Evolutionary conservation across 1,140 invertebrate species (phyloP).

Genomic region (Eueides isabella): DNA sequence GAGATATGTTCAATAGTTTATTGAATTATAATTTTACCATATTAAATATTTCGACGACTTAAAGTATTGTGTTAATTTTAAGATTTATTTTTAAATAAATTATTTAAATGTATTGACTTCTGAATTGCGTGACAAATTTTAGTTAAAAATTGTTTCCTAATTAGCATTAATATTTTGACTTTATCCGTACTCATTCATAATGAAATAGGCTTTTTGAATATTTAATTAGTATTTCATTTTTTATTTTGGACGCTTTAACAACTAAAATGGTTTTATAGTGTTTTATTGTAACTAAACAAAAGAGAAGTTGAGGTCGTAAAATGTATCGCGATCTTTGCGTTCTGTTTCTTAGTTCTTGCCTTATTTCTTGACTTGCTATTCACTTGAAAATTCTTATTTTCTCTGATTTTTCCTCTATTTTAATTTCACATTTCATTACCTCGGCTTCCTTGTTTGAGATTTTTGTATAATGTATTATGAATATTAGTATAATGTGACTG

Average conservation of each 20-base stretch:
- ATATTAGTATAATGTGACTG: slow-evolving; percentile 26
- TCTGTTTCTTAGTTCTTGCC: slow-evolving; percentile 27
- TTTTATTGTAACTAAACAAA: slow-evolving; percentile 52
- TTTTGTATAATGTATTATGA: slow-evolving; percentile 38
- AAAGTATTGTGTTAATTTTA: not conserved
- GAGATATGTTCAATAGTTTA: not conserved
- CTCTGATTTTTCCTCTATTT: slow-evolving; percentile 27
- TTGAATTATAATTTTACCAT: not conserved
- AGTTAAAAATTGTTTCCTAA: no score
- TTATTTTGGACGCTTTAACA: slow-evolving; percentile 3
- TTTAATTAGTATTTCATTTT: slow-evolving; percentile 25
- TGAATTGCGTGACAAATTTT: not conserved
- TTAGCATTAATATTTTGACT: not conserved
- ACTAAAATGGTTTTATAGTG: slow-evolving; percentile 22
- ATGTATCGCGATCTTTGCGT: slow-evolving; percentile 48
- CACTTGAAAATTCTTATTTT: slow-evolving; percentile 19
- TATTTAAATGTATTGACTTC: not conserved
- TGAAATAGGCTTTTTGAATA: not conserved
- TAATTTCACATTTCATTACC: slow-evolving; percentile 65
- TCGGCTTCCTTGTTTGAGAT: slow-evolving; percentile 57
- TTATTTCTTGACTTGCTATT: slow-evolving; percentile 27
- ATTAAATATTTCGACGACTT: not conserved
- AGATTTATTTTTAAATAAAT: not conserved
- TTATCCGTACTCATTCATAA: not conserved
- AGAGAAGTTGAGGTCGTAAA: slow-evolving; percentile 74